Percentiles rank a stretch among this genome's conserved stretches.
Evolutionary conservation across 2,888 invertebrate genomes (phyloP).

Genomic region (Mechanitis mazaeus): DNA sequence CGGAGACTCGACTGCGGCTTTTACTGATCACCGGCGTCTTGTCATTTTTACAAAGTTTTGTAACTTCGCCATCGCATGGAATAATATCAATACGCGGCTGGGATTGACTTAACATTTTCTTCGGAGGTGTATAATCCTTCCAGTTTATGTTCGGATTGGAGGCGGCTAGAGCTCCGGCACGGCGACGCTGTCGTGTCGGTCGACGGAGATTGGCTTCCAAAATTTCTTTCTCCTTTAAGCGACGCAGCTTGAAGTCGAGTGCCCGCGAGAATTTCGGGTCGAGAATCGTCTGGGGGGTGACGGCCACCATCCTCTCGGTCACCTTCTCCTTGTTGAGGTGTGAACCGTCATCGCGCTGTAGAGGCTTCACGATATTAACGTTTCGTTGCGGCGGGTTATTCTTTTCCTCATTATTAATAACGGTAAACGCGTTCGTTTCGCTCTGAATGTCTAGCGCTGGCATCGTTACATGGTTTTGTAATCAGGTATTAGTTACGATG

Average conservation of each 20-base stretch:
- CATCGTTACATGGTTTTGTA: constrained; percentile 40
- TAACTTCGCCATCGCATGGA: constrained; percentile 35
- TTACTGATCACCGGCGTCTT: constrained; percentile 42
- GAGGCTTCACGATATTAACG: constrained; percentile 57
- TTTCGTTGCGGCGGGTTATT: constrained; percentile 32
- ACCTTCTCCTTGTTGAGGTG: constrained; percentile 21
- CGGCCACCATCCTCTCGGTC: constrained; percentile 27
- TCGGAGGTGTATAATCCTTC: constrained; percentile 28
- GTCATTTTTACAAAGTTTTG: constrained; percentile 39
- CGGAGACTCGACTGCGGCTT: constrained; percentile 33
- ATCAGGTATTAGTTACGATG: constrained; percentile 13
- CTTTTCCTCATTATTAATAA: constrained; percentile 40
- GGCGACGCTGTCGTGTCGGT: constrained; percentile 45
- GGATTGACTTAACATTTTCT: constrained; percentile 44
- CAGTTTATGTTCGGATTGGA: constrained; percentile 79
- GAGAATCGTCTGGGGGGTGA: constrained; percentile 45
- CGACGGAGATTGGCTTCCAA: constrained; percentile 53
- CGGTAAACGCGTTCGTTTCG: constrained; percentile 51
- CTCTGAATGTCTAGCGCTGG: constrained; percentile 45
- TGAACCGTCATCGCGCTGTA: constrained; percentile 41
- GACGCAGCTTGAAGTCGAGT: constrained; percentile 82
- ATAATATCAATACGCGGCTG: constrained; percentile 50
- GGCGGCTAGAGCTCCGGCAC: constrained; percentile 46
- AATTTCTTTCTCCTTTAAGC: constrained; percentile 79
- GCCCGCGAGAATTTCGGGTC: constrained; percentile 81